Evolutionary conservation across 2,113 vertebrate species (phyloP).

Genomic region (Leptosomus discolor): DNA sequence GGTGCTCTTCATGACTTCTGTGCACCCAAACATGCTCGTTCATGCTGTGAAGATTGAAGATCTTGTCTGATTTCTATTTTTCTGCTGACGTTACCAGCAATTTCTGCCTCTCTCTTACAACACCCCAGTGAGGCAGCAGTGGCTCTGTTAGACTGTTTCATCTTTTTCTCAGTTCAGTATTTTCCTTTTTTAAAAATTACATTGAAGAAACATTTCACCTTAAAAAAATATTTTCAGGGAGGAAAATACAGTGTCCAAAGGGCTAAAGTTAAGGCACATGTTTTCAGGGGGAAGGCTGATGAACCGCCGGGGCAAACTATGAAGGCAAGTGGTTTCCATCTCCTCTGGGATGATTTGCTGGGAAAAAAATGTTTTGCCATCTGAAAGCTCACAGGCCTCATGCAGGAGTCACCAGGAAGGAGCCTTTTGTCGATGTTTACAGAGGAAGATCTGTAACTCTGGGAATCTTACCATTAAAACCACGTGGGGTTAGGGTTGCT

Average conservation of each 20-base stretch:
- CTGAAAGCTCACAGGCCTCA: neutral
- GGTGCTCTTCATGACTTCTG: neutral
- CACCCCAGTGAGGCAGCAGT: neutral
- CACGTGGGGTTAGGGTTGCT: neutral
- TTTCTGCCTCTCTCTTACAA: neutral
- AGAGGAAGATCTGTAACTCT: neutral
- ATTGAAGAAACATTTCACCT: neutral
- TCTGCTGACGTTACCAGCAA: neutral
- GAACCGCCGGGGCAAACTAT: neutral
- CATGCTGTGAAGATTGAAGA: neutral
- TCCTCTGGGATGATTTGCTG: neutral
- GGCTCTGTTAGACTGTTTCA: neutral
- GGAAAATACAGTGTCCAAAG: neutral
- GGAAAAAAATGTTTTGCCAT: neutral
- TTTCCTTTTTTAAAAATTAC: neutral
- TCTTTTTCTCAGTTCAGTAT: neutral
- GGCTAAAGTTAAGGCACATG: neutral
- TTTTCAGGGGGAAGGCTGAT: neutral
- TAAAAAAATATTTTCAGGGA: neutral
- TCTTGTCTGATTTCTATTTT: neutral
- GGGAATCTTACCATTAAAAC: neutral
- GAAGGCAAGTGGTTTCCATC: neutral
- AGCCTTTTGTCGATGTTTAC: neutral
- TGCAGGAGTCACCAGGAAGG: neutral
- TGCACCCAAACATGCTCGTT: fast-evolving